Conservation (phyloP, 2,888 invertebrate genomes). For the Noctua pronuba region DNA sequence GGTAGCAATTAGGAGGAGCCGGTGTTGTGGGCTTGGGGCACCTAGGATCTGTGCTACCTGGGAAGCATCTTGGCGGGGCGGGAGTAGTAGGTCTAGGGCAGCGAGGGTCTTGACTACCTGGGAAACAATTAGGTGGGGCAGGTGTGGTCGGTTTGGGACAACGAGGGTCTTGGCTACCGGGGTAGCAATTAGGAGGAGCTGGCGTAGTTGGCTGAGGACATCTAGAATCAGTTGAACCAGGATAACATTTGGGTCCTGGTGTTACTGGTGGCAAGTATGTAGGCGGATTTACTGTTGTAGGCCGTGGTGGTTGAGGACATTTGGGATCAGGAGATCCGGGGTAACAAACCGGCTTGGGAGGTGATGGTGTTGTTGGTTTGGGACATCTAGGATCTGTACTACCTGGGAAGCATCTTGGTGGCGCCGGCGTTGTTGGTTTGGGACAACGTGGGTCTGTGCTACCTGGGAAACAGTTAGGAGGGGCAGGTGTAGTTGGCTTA, state of each 20-base stretch:
- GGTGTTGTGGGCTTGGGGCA: slow-evolving; percentile 65
- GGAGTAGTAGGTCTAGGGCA: neutral
- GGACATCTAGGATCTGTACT: slow-evolving; percentile 62
- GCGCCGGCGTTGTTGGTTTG: neutral
- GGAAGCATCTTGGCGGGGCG: too few species aligned
- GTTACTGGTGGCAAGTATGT: slow-evolving; percentile 72
- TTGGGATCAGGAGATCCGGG: slow-evolving; percentile 67
- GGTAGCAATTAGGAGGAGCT: slow-evolving; percentile 54
- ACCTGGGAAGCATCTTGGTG: slow-evolving; percentile 64
- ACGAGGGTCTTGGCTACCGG: neutral
- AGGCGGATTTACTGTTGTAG: slow-evolving; percentile 64
- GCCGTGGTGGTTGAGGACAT: slow-evolving; percentile 59
- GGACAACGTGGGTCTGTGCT: neutral
- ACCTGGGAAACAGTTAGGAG: neutral
- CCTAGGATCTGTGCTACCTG: too few species aligned
- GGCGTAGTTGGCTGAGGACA: slow-evolving; percentile 52
- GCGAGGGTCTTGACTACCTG: neutral
- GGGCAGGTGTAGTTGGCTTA: neutral
- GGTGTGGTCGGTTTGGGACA: slow-evolving; percentile 3
- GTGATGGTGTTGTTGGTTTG: slow-evolving; percentile 63
- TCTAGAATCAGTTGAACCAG: slow-evolving; percentile 16
- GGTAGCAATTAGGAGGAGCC: slow-evolving; percentile 66
- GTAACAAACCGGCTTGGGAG: slow-evolving; percentile 64
- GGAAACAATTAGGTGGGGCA: neutral
- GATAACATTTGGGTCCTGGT: slow-evolving; percentile 40